Evolutionary conservation across 92 coral and sea anemone species (phyloP).

Genomic region (Epizoanthus illoricatus): DNA sequence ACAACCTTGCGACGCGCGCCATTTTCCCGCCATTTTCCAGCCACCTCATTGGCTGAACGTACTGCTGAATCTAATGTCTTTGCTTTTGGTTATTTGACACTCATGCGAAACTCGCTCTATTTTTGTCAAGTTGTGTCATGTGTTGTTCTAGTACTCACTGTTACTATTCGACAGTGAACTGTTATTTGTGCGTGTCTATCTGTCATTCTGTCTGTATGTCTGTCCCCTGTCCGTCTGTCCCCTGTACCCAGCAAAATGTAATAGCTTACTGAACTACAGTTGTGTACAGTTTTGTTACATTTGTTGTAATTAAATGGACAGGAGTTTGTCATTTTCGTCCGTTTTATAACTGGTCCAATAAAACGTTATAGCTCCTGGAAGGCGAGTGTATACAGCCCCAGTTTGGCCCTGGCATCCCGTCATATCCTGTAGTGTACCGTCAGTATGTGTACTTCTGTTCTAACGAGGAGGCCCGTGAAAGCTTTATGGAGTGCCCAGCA

Average conservation of each 20-base stretch:
- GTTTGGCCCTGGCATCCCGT: constrained; percentile 59
- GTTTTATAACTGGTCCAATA: not conserved
- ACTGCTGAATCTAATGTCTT: too few relatives aligned
- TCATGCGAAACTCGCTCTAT: too few relatives aligned
- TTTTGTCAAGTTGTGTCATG: too few relatives aligned
- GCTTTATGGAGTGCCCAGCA: constrained; percentile 83
- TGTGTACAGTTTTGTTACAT: not conserved
- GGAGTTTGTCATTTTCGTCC: not conserved
- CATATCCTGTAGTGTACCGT: constrained; percentile 85
- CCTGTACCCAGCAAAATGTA: not conserved
- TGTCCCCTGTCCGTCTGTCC: too few relatives aligned
- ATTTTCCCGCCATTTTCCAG: too few relatives aligned
- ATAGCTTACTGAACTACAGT: not conserved
- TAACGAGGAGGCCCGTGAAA: constrained; percentile 76
- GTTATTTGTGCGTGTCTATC: too few relatives aligned
- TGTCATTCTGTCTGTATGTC: too few relatives aligned
- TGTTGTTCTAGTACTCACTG: too few relatives aligned
- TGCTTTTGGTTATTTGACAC: too few relatives aligned
- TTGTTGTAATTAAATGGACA: not conserved
- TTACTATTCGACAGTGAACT: too few relatives aligned
- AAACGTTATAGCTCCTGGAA: constrained; percentile 70
- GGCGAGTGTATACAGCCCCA: constrained; percentile 96
- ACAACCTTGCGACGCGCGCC: too few relatives aligned
- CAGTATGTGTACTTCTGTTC: constrained; percentile 89
- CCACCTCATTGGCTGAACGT: too few relatives aligned